Evolutionary conservation across 2,888 invertebrate species (phyloP), one percentile per base, ranked within the genome.

Genomic region (Idaea dimidiata): DNA sequence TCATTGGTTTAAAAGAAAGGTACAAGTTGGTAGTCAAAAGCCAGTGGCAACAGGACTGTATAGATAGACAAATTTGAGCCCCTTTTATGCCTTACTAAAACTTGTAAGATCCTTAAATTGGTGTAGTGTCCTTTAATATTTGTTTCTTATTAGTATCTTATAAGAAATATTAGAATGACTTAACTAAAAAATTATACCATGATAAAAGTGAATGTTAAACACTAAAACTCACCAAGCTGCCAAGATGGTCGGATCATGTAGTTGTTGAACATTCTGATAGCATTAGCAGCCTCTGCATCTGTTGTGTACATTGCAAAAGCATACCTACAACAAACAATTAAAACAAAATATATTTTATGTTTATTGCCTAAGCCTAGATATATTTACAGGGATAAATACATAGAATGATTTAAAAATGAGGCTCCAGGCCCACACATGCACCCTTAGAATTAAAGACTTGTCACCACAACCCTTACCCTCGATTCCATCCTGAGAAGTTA

Each of bases 271-370:
- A 94, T 87, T 18, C 87, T 83, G 57, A 96, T 94, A 7, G 96
- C 96, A 56, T 90, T 91, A 68, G 89, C 85, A 0, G 96, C 96
- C 70, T 95, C 94, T 5, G 87, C 87, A n/a, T 90, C 87, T 61
- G 88, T 93, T 0, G 93, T 93, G 68, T 93, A 94, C 94, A 94
- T 95, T 1, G 95, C 95, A 79, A 96, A 96, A 24, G 95, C 95
- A 76, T 94, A 96, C 57, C 96, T 93, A 68, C 1, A 16, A 43
- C 68, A 68, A 59, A 62, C 56, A 62, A 54, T 56, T n/a, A n/a
- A n/a, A 64, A 60, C 24, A 24, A n/a, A n/a, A n/a, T n/a, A 54
- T 24, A 55, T 16, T 24, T 61, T 33, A 18, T n/a, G n/a, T n/a
- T n/a, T n/a, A n/a, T n/a, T n/a, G n/a, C n/a, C n/a, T n/a, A n/a